A percentile compares a stretch with the other conserved stretches of the same genome.
Evolutionary conservation across 2,888 invertebrate species (phyloP).

Genomic region (Tenthredo amoena): DNA sequence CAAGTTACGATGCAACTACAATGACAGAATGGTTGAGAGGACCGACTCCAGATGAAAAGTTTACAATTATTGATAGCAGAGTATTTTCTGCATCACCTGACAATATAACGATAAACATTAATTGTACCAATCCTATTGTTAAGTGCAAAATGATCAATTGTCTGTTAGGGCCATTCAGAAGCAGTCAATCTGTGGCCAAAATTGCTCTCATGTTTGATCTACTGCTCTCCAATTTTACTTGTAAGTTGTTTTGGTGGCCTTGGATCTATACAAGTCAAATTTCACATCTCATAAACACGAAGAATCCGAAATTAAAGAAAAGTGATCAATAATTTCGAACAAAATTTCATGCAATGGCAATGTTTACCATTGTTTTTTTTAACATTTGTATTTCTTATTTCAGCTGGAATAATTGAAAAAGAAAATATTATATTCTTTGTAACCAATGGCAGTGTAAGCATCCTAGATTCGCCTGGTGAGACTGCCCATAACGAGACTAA

Average conservation of each 20-base stretch:
- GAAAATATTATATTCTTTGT: slow-evolving; percentile 75
- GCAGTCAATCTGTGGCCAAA: slow-evolving; percentile 69
- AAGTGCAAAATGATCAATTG: slow-evolving; percentile 74
- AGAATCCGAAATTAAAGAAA: not conserved
- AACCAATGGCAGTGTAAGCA: slow-evolving; percentile 70
- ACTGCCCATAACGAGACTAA: slow-evolving; percentile 67
- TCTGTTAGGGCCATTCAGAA: slow-evolving; percentile 69
- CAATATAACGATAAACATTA: slow-evolving; percentile 72
- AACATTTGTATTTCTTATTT: slow-evolving; percentile 45
- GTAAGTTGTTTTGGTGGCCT: slow-evolving; percentile 63
- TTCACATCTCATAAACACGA: not conserved
- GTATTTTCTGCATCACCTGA: slow-evolving; percentile 43
- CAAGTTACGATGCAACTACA: slow-evolving; percentile 2
- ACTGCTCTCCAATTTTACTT: slow-evolving; percentile 68
- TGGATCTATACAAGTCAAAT: not conserved
- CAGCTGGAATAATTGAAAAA: slow-evolving; percentile 65
- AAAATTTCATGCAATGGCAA: not conserved
- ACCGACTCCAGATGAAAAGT: slow-evolving; percentile 57
- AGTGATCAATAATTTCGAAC: not conserved
- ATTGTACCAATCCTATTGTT: slow-evolving; percentile 71
- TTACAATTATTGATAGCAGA: slow-evolving; percentile 44
- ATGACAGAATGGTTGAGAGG: slow-evolving; percentile 1
- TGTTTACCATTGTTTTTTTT: slow-evolving; percentile 45
- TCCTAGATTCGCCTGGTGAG: slow-evolving; percentile 67
- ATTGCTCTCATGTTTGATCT: slow-evolving; percentile 73